Evolutionary conservation across 2,113 vertebrate genomes (phyloP).

Genomic region (Albula glossodonta): DNA sequence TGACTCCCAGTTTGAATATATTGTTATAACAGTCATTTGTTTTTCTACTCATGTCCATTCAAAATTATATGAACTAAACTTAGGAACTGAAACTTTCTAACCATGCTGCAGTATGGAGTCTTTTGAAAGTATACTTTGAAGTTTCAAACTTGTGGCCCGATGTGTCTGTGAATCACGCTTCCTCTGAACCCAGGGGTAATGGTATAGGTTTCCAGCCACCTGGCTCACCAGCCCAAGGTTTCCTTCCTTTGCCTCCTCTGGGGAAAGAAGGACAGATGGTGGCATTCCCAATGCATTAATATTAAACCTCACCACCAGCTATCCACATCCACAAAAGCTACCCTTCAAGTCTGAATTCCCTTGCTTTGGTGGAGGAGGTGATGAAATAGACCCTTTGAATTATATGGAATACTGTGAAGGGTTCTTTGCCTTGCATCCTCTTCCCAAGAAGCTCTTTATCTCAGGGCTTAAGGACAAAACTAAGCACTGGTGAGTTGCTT

Average conservation of each 20-base stretch:
- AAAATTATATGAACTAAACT: too few relatives aligned
- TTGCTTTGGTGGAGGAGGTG: not conserved
- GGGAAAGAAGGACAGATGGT: conserved; percentile 2
- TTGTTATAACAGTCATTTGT: too few relatives aligned
- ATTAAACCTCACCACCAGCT: conserved; percentile 1
- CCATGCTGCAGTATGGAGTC: not conserved
- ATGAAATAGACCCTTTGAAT: not conserved
- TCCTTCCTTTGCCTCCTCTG: not conserved
- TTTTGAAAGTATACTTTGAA: not conserved
- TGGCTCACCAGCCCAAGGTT: not conserved
- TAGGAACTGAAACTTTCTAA: not conserved
- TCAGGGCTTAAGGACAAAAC: not conserved
- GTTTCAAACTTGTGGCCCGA: not conserved
- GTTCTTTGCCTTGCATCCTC: not conserved
- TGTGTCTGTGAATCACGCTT: not conserved
- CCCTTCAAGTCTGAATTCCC: not conserved
- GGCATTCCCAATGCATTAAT: conserved; percentile 6
- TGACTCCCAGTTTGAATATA: too few relatives aligned
- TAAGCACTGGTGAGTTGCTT: not conserved
- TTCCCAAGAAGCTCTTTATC: not conserved
- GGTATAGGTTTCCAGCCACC: conserved; percentile 2
- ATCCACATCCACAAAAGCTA: not conserved
- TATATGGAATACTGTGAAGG: conserved; percentile 5
- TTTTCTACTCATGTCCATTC: too few relatives aligned
- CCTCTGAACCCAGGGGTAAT: not conserved